Base-by-base conservation (phyloP, 2,113 vertebrate genomes). In the Perognathus longimembris region DNA sequence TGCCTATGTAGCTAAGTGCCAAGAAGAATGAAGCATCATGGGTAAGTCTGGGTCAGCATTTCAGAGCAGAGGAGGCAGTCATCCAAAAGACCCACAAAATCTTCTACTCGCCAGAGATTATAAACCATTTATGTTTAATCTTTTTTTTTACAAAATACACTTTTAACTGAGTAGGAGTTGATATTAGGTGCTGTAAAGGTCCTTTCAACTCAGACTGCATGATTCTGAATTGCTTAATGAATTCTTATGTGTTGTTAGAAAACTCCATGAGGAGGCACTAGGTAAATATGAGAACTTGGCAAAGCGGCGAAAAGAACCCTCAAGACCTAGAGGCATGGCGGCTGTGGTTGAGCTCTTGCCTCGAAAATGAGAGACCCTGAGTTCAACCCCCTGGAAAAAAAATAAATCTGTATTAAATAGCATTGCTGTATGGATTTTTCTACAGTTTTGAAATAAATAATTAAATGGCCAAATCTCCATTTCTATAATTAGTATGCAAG, bases 251-350 rank as follows among this genome's bases (percentile, higher is more conserved):
- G 64, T 97, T 71, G 94, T 97, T 87, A 92, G 92, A 96, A 90
- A 97, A 97, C 95, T 98, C 97, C 96, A 98, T 97, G 96, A 98
- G 97, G 97, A 97, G 97, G 97, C 97, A 97, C 97, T 97, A 98
- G 96, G 96, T 73, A 95, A 95, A 97, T 96, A 89, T 83, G 96
- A 97, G 97, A 97, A 97, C 95, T 97, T 97, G 96, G 87, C 64
- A 89, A 64, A 97, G 97, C 92, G 95, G 94, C 70, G 86, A 87
- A 74, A 92, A 92, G 69, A 95, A 66, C 12, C 22, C 64, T 24
- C 1, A 61, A 61, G 24, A 22, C 20, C 59, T 61, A 6, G 26
- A 26, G 59, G 21, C 20, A 26, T 24, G 59, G 59, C 21, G 24
- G 7, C 6, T 24, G 3, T 61, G 22, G 59, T 24, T 24, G 59